Evolutionary conservation across 2,113 vertebrate genomes (phyloP).

Genomic region (Nesogale talazaci): DNA sequence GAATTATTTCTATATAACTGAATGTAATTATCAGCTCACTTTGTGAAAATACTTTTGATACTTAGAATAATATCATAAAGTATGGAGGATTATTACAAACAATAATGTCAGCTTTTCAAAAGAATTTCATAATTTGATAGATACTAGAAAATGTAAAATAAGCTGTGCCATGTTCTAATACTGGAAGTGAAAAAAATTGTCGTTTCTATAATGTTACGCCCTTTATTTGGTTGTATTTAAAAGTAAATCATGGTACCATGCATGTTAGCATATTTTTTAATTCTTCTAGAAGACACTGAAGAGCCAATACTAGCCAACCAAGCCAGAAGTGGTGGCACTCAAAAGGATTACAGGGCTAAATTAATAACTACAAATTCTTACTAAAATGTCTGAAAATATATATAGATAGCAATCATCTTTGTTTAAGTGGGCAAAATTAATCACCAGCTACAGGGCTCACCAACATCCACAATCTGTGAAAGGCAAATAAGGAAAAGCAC

Average conservation of each 20-base stretch:
- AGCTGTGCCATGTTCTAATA: slow-evolving; percentile 8
- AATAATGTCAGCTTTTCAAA: slow-evolving; percentile 9
- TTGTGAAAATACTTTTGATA: neutral
- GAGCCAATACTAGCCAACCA: slow-evolving; percentile 1
- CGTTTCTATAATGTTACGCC: neutral
- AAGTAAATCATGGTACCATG: slow-evolving; percentile 15
- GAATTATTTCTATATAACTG: slow-evolving; percentile 23
- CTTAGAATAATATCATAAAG: slow-evolving; percentile 20
- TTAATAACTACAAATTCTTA: neutral
- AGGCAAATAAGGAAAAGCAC: slow-evolving; percentile 8
- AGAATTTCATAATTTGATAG: slow-evolving; percentile 31
- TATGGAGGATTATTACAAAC: slow-evolving; percentile 41
- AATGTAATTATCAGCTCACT: slow-evolving; percentile 32
- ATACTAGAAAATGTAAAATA: slow-evolving; percentile 29
- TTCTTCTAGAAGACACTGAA: neutral
- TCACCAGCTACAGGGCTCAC: neutral
- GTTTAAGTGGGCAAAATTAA: neutral
- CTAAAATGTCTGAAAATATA: neutral
- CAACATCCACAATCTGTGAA: neutral
- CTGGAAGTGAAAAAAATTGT: slow-evolving; percentile 34
- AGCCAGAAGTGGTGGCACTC: neutral
- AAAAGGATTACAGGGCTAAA: slow-evolving; percentile 34
- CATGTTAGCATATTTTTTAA: neutral
- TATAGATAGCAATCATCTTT: neutral
- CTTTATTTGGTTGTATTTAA: neutral